Conservation (phyloP, 2,797 vertebrate genomes). For the Falco rusticolus region DNA sequence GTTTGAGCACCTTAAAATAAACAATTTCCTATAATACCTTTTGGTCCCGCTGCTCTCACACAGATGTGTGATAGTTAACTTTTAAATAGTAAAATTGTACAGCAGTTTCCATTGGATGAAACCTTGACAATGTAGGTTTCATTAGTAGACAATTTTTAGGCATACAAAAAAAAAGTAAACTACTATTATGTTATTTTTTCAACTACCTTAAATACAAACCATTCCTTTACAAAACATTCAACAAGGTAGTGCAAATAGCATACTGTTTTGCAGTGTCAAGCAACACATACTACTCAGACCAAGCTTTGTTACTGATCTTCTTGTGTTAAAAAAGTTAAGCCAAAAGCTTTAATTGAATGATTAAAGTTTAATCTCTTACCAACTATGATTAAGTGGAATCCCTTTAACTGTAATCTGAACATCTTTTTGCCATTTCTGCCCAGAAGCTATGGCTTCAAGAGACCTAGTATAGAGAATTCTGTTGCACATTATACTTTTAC, state of each 20-base stretch:
- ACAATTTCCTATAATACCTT: neutral
- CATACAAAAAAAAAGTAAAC: neutral
- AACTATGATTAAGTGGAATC: slow-evolving; percentile 2
- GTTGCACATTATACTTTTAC: slow-evolving; percentile 2
- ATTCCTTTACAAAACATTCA: neutral
- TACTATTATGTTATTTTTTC: neutral
- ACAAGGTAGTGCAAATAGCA: neutral
- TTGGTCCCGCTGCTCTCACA: neutral
- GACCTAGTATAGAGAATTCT: neutral
- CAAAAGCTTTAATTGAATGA: neutral
- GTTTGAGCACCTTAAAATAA: neutral
- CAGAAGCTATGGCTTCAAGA: slow-evolving; percentile 38
- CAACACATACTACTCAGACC: neutral
- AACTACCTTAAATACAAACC: neutral
- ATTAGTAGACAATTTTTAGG: neutral
- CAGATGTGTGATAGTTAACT: neutral
- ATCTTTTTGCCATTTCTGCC: slow-evolving; percentile 15
- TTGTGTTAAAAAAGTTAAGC: neutral
- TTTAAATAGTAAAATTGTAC: neutral
- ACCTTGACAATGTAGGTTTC: neutral
- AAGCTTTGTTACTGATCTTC: neutral
- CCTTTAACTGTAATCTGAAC: slow-evolving; percentile 15
- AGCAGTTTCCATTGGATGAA: neutral
- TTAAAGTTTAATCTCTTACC: slow-evolving; percentile 17
- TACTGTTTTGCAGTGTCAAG: neutral